These are phyloP conservation scores for Lagria hirta DNA, from an alignment of 2,888 invertebrate species.

Conservation along the genomic window DNA sequence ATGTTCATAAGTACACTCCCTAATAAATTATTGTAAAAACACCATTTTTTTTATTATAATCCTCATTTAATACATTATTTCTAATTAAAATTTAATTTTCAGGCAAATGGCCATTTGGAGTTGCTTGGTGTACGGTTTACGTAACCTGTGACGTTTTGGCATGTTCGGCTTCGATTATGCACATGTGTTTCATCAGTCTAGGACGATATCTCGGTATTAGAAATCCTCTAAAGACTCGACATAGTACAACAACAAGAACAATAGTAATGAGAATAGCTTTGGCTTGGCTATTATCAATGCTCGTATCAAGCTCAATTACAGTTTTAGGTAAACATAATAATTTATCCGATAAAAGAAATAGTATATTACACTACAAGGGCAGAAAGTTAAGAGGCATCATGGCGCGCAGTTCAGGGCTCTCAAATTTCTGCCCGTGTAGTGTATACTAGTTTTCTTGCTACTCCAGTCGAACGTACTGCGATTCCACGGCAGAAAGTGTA, in stretches of 20 bases:
- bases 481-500: no score
- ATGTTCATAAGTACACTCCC: no score
- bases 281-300: slow-evolving; percentile 89
- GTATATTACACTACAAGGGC: no score
- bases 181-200: slow-evolving; percentile 90
- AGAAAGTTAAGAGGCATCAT: no score
- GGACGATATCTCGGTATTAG: slow-evolving; percentile 87
- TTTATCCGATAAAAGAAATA: no score
- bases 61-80: no score
- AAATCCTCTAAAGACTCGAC: slow-evolving; percentile 83
- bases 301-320: slow-evolving; percentile 84
- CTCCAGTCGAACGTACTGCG: no score
- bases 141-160: slow-evolving; percentile 95
- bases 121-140: slow-evolving; percentile 92
- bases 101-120: slow-evolving; percentile 93
- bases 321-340: slow-evolving; percentile 82
- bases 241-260: slow-evolving; percentile 79
- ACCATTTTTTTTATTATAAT: no score
- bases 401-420: no score
- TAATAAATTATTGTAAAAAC: no score
- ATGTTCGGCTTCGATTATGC: slow-evolving; percentile 93
- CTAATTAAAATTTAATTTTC: slow-evolving; percentile 44
- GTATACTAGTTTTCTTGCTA: no score
- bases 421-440: no score
- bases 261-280: slow-evolving; percentile 86